Percentiles rank a stretch among this genome's conserved stretches.
Conservation (phyloP, 2,888 invertebrate species). For the Drosophila suboccidentalis region DNA sequence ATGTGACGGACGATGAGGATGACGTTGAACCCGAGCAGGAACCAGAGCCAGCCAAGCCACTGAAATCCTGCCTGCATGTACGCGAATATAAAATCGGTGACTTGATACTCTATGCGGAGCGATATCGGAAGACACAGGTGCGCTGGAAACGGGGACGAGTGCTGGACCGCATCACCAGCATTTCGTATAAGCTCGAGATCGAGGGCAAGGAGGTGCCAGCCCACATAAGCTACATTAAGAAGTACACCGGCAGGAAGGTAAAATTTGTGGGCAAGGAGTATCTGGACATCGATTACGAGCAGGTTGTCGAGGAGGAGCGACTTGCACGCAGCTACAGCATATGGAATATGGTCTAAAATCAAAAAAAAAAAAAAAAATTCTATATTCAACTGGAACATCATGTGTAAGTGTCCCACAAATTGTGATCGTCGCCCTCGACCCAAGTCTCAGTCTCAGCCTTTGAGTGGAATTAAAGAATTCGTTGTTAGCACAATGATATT, state of each 20-base stretch:
- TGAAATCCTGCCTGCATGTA: conserved; percentile 82
- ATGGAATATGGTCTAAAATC: conserved; percentile 83
- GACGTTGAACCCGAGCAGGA: conserved; percentile 49
- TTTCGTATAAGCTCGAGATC: conserved; percentile 84
- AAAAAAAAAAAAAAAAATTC: neutral
- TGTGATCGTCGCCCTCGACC: conserved; percentile 46
- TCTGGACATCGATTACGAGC: conserved; percentile 85
- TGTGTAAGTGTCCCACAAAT: conserved; percentile 25
- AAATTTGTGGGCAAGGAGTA: conserved; percentile 85
- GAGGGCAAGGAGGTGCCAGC: conserved; percentile 84
- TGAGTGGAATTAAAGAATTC: conserved; percentile 79
- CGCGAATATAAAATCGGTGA: conserved; percentile 84
- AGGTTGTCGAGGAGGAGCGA: conserved; percentile 83
- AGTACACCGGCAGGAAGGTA: conserved; percentile 83
- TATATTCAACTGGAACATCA: conserved; percentile 1
- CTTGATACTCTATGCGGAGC: conserved; percentile 83
- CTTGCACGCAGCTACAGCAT: conserved; percentile 84
- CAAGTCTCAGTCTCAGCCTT: conserved; percentile 23
- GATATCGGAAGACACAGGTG: conserved; percentile 83
- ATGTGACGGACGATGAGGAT: conserved; percentile 74
- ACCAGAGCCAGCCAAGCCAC: conserved; percentile 59
- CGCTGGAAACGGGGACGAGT: conserved; percentile 83
- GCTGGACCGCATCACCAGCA: conserved; percentile 84
- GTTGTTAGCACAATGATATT: conserved; percentile 50
- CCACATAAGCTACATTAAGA: conserved; percentile 85